Base-by-base conservation (phyloP, 2,888 invertebrate genomes). In the Patella caerulea region DNA sequence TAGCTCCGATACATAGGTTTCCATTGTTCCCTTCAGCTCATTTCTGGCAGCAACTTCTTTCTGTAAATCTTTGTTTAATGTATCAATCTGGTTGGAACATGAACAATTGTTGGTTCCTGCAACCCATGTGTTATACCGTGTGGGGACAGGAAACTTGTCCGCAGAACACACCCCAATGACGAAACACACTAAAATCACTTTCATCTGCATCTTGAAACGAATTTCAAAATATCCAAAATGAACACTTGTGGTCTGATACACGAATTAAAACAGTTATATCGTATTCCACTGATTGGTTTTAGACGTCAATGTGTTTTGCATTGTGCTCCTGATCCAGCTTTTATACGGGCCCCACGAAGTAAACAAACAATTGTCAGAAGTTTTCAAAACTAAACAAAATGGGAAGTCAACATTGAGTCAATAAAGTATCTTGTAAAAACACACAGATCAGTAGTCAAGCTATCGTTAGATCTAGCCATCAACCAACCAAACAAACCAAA, bases 1-100 rank as follows among this genome's bases (percentile, higher is more conserved):
- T 72, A 83, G 76, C 75, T 82, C 82, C 0, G 81, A 76, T 1
- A 82, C 80, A 72, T 81, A 81, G 1, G 81, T 79, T 69, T 83
- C 83, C 75, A 83, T 59, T 15, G 81, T 74, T 0, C 79, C 75
- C 34, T 79, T 79, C 69, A 83, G 79, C 52, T 78, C 81, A 69
- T 73, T 75, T 54, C 82, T 55, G 72, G 45, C 76, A 19, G 73
- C 45, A 12, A 29, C 72, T 76, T 83, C 83, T 54, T 78, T 77
- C 19, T 77, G 77, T 54, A 83, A 52, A 65, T 81, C 82, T 54
- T 75, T 75, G 56, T 79, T 78, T 59, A 83, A 55, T 7, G 77
- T 73, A 15, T 72, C 70, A 76, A 83, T 71, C 65, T 83, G 81
- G 7, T 74, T 73, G 1, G 70, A 72, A 71, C 83, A 83, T 29